phyloP scores from a whole-genome alignment of 92 coral and sea anemone species.

The Nematostella vectensis region DNA sequence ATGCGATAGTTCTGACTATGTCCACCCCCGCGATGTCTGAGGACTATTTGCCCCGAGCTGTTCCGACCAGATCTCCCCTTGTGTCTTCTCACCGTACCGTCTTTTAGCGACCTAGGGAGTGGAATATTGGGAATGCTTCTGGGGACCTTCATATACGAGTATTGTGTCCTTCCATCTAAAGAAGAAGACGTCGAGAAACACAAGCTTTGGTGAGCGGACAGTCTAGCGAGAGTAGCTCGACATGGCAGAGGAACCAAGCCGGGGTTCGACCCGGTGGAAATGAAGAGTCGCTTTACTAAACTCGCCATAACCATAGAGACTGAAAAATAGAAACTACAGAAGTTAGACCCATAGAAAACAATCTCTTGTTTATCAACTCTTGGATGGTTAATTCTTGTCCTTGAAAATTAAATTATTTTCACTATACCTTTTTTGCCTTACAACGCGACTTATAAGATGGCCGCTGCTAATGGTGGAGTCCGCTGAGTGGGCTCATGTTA shows the following conservation, averaged over 20 bases:
- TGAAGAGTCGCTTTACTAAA: constrained; percentile 16
- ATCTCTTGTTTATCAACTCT: too few species aligned
- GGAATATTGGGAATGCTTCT: constrained; percentile 84
- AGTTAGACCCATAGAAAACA: too few species aligned
- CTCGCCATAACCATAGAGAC: constrained; percentile 15
- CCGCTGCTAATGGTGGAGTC: neutral
- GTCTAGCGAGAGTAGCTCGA: constrained; percentile 11
- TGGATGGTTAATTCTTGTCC: too few species aligned
- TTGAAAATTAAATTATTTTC: too few species aligned
- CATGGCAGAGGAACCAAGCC: neutral
- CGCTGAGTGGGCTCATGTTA: constrained; percentile 13
- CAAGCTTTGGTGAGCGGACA: constrained; percentile 23
- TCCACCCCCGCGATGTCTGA: constrained; percentile 96
- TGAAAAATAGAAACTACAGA: too few species aligned
- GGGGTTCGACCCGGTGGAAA: neutral
- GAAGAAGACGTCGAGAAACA: constrained; percentile 51
- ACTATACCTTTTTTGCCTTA: too few species aligned
- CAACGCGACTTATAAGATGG: neutral
- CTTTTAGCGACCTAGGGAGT: constrained; percentile 80
- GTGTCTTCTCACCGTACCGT: constrained; percentile 72
- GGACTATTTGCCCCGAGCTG: constrained; percentile 64
- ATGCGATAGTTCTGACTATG: constrained; percentile 90
- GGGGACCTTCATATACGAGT: constrained; percentile 66
- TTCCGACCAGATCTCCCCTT: constrained; percentile 82
- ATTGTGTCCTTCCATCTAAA: constrained; percentile 72